Conservation (phyloP, 2,113 vertebrate genomes). For the Cyrtonyx montezumae region DNA sequence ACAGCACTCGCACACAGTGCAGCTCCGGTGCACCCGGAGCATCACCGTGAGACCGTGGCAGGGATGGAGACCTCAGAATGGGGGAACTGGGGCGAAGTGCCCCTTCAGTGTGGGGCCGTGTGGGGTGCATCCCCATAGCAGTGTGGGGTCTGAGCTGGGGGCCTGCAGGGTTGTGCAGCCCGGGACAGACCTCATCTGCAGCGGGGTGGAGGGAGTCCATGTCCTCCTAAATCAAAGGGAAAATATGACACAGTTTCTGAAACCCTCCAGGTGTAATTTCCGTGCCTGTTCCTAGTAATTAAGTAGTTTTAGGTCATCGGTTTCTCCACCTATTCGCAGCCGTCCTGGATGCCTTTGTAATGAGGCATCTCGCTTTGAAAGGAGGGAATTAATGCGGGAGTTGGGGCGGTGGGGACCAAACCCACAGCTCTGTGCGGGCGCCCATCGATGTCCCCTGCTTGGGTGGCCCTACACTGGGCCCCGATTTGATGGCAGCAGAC, state of each 20-base stretch:
- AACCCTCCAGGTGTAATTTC: background rate
- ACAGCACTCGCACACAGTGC: accelerated
- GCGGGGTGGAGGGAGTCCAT: background rate
- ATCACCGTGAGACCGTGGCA: accelerated
- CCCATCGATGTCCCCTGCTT: background rate
- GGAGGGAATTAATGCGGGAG: background rate
- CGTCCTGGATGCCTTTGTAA: constrained; percentile 40
- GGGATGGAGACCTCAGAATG: background rate
- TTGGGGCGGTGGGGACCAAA: background rate
- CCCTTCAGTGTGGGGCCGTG: too few relatives aligned
- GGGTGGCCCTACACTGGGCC: background rate
- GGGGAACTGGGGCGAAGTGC: background rate
- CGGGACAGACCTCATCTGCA: too few relatives aligned
- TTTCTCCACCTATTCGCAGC: constrained; percentile 24
- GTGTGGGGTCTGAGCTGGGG: too few relatives aligned
- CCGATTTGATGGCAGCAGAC: background rate
- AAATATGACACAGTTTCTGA: background rate
- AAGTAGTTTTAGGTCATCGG: constrained; percentile 43
- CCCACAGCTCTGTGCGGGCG: accelerated
- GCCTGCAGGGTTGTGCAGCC: too few relatives aligned
- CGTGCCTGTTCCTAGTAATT: constrained; percentile 12
- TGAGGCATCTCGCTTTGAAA: constrained; percentile 15
- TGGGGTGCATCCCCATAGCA: too few relatives aligned
- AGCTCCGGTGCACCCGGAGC: accelerated
- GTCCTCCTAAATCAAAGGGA: background rate